Percentiles rank a stretch among this genome's conserved stretches.
Conservation (phyloP, 2,888 invertebrate genomes). For the Drosophila sordidula region DNA sequence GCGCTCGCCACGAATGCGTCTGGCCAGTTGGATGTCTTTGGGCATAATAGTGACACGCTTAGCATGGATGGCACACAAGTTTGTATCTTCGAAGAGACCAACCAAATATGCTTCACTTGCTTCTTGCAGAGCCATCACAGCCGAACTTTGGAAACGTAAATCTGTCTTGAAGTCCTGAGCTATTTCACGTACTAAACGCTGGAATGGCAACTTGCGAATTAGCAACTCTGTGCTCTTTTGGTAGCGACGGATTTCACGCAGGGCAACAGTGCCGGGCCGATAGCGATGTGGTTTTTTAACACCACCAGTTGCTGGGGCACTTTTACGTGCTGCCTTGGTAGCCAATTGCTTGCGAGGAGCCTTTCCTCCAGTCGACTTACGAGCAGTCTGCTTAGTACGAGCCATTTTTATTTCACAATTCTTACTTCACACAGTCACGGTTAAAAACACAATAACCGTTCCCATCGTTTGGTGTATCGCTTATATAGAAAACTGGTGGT, state of each 20-base stretch:
- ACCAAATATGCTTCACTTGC: constrained; percentile 24
- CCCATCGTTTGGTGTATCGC: neutral
- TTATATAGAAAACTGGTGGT: constrained; percentile 18
- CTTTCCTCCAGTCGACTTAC: constrained; percentile 24
- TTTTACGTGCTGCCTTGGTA: constrained; percentile 14
- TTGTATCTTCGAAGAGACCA: constrained; percentile 7
- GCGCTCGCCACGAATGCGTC: constrained; percentile 97
- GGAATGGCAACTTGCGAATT: constrained; percentile 18
- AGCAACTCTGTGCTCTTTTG: constrained; percentile 18
- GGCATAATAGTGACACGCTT: constrained; percentile 99
- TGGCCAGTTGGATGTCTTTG: constrained; percentile 97
- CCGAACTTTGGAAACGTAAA: constrained; percentile 20
- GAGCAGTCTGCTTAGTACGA: constrained; percentile 10
- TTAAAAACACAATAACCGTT: constrained; percentile 6
- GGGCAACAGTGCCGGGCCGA: constrained; percentile 6
- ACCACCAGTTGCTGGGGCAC: constrained; percentile 9
- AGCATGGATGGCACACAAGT: constrained; percentile 93
- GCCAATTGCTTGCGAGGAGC: constrained; percentile 11
- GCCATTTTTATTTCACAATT: constrained; percentile 9
- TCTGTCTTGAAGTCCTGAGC: constrained; percentile 22
- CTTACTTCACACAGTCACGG: constrained; percentile 17
- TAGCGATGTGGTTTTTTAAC: constrained; percentile 6
- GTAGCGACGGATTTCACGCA: constrained; percentile 18
- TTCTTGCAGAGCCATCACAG: constrained; percentile 27
- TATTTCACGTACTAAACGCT: constrained; percentile 17